Percentiles rank a stretch among this genome's conserved stretches.
Conservation (phyloP, 2,888 invertebrate species). For the Malthinus flaveolus region DNA sequence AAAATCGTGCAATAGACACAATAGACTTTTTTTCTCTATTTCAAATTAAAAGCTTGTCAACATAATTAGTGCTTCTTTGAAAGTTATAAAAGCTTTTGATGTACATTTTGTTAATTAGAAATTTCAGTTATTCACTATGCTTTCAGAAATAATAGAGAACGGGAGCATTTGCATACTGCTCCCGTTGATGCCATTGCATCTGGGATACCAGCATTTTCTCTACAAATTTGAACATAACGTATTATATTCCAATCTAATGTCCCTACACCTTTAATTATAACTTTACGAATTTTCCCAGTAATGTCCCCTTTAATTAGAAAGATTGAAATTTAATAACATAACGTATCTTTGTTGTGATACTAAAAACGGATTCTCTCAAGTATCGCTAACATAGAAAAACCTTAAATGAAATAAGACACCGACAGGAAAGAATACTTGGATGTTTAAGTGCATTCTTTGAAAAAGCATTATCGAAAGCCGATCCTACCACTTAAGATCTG, state of each 20-base stretch:
- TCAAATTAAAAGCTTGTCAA: no score
- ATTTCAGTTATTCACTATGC: constrained; percentile 4
- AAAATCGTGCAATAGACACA: no score
- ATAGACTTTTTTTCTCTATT: no score
- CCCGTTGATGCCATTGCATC: constrained; percentile 6
- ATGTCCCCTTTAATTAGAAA: no score
- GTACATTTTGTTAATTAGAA: constrained; percentile 17
- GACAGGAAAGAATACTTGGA: constrained; percentile 25
- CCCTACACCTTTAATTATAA: no score
- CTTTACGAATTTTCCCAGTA: no score
- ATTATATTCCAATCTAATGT: no score
- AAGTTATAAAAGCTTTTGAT: constrained; percentile 7
- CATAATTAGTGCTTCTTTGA: no score
- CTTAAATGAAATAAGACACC: constrained; percentile 28
- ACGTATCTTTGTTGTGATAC: no score
- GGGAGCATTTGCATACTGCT: no score
- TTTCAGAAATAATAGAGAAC: no score
- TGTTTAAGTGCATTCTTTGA: constrained; percentile 28
- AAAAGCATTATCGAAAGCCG: constrained; percentile 26
- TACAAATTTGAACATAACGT: not conserved
- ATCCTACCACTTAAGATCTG: constrained; percentile 21
- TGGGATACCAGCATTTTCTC: constrained; percentile 13
- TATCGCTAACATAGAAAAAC: constrained; percentile 17
- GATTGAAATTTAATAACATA: no score
- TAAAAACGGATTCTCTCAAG: constrained; percentile 3